Base-by-base conservation (phyloP, 2,113 vertebrate genomes). In the Pterocles orientalis region DNA sequence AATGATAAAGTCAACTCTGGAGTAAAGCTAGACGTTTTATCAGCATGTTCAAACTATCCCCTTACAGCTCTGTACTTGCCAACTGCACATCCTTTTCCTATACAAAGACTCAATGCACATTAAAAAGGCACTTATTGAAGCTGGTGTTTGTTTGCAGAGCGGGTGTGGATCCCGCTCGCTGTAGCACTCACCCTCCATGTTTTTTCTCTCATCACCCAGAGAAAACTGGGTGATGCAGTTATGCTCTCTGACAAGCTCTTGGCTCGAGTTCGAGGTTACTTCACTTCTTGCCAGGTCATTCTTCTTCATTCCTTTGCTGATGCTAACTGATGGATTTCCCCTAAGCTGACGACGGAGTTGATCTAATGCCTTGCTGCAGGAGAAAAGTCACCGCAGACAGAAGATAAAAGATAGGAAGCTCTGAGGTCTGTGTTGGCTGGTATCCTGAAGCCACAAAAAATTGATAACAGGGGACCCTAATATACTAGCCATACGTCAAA, bases 11-110 rank as follows among this genome's bases (percentile, higher is more conserved):
- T 97, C 98, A 98, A 97, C 97, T 97, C 97, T 98, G 96, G 97
- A 97, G 98, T 98, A 98, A 98, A 98, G 96, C 48, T 94, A 98
- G 98, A 98, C 78, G 96, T 96, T 97, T 98, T 98, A 98, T 98
- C 98, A 98, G 98, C 96, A 88, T 98, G 98, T 98, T 97, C 94
- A 53, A 96, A 96, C 97, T 97, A 97, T 98, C 98, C 93, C 78
- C 97, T 98, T 98, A 97, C 98, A 97, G 96, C 96, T 95, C 96
- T 41, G 88, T 96, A 97, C 98, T 95, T 97, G 97, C 98, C 97
- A 98, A 98, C 97, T 97, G 97, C 95, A 98, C 97, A 94, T 96
- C 98, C 96, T 97, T 97, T 97, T 90, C 92, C 95, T 95, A 94
- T 93, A 98, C 96, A 97, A 96, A 95, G 97, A 77, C 96, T 96